phyloP scores from a whole-genome alignment of 92 coral and sea anemone genomes.

The Parazoanthus darwini region DNA sequence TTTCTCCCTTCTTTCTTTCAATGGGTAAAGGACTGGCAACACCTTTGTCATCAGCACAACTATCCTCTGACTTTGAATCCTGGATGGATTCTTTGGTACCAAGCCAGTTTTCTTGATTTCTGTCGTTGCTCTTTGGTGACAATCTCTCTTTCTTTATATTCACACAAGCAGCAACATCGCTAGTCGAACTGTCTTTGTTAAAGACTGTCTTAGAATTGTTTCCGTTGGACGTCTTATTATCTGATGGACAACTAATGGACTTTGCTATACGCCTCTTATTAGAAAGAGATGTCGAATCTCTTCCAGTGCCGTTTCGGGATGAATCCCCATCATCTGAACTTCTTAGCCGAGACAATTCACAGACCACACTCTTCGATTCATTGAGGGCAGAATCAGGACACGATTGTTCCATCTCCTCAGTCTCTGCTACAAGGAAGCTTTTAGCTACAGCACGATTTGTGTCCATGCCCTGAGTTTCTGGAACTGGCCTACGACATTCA shows the following conservation, averaged over 20 bases:
- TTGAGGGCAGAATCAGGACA: background rate
- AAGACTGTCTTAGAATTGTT: background rate
- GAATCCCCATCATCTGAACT: background rate
- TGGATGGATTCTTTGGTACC: background rate
- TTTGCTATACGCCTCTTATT: background rate
- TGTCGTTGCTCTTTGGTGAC: background rate
- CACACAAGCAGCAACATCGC: background rate
- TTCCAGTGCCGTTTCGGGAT: background rate
- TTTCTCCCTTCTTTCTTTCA: background rate
- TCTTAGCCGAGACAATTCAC: background rate
- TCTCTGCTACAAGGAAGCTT: conserved; percentile 12
- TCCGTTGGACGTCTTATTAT: background rate
- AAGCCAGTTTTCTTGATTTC: conserved; percentile 7
- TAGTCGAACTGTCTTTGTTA: background rate
- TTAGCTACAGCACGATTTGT: background rate
- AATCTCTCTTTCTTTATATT: conserved; percentile 23
- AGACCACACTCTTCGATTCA: conserved; percentile 12
- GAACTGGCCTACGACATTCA: background rate
- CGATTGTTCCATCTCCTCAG: background rate
- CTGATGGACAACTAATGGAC: background rate
- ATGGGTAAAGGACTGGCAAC: no score
- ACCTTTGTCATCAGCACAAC: background rate
- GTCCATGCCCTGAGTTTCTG: conserved; percentile 5
- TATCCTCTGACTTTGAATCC: background rate
- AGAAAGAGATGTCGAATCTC: background rate